Conservation (phyloP, 2,797 vertebrate species). For the Tauraco hartlaubi region DNA sequence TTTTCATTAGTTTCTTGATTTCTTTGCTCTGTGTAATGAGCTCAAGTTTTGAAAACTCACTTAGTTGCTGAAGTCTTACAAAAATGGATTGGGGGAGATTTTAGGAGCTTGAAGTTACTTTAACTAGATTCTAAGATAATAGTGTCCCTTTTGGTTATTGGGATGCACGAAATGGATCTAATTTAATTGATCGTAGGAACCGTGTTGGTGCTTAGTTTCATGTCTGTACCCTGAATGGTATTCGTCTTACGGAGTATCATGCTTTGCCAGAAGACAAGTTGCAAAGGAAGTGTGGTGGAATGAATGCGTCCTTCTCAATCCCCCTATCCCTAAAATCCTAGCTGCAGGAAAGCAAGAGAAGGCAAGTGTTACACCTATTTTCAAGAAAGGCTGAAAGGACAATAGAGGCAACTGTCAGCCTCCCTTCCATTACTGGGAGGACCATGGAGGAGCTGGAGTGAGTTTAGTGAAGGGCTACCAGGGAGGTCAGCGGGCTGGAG, state of each 20-base stretch:
- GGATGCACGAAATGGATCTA: background rate
- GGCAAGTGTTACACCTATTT: background rate
- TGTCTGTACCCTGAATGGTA: background rate
- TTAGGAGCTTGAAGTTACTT: background rate
- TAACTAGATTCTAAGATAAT: background rate
- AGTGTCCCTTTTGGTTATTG: background rate
- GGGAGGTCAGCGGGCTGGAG: background rate
- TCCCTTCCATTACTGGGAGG: background rate
- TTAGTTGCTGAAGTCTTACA: background rate
- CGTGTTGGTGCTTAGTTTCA: background rate
- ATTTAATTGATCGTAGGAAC: background rate
- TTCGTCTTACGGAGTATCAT: background rate
- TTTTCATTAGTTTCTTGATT: background rate
- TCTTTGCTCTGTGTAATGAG: background rate
- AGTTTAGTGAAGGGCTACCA: background rate
- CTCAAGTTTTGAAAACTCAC: background rate
- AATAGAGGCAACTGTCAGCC: background rate
- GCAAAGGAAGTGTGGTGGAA: background rate
- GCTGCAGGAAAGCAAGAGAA: background rate
- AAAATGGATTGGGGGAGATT: background rate
- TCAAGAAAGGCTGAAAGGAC: background rate
- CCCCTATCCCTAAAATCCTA: background rate
- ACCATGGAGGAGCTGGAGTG: background rate
- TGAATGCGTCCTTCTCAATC: accelerated
- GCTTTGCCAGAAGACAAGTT: background rate